These are phyloP conservation scores for Prionailurus bengalensis DNA, from an alignment of 2,113 vertebrate species.

Conservation along the genomic window DNA sequence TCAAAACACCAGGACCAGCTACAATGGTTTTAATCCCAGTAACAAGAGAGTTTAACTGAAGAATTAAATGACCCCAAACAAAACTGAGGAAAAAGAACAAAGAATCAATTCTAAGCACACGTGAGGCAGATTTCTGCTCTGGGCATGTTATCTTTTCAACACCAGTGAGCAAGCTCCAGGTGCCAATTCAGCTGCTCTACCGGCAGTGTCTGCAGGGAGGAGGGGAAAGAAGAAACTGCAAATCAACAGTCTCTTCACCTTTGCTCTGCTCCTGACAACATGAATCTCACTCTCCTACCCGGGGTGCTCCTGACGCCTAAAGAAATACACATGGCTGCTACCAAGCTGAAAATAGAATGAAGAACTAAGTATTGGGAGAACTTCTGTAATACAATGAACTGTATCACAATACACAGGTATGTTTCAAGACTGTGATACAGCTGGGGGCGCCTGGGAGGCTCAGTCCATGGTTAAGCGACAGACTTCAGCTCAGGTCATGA, in stretches of 20 bases:
- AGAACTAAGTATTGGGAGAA: not conserved
- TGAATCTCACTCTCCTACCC: not conserved
- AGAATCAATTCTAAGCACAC: not conserved
- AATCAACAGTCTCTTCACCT: not conserved
- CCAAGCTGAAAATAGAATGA: not conserved
- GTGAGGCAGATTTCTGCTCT: not conserved
- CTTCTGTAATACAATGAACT: not conserved
- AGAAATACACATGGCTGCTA: not conserved
- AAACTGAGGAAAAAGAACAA: not conserved
- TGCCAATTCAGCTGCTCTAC: not conserved
- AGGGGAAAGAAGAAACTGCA: not conserved
- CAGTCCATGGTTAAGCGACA: too few species aligned
- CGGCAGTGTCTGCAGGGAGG: not conserved
- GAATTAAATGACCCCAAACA: slow-evolving; percentile 42
- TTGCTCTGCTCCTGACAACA: not conserved
- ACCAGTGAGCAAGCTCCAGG: not conserved
- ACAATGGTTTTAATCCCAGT: not conserved
- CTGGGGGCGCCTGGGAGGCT: too few species aligned
- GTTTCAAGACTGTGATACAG: not conserved
- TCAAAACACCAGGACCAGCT: slow-evolving; percentile 14
- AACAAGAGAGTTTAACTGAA: slow-evolving; percentile 7
- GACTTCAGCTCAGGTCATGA: too few species aligned
- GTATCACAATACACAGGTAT: not conserved
- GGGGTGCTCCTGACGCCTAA: not conserved
- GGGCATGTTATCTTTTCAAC: not conserved